phyloP scores from a whole-genome alignment of 2,888 invertebrate genomes.

The Ichneumoninae sp. region DNA sequence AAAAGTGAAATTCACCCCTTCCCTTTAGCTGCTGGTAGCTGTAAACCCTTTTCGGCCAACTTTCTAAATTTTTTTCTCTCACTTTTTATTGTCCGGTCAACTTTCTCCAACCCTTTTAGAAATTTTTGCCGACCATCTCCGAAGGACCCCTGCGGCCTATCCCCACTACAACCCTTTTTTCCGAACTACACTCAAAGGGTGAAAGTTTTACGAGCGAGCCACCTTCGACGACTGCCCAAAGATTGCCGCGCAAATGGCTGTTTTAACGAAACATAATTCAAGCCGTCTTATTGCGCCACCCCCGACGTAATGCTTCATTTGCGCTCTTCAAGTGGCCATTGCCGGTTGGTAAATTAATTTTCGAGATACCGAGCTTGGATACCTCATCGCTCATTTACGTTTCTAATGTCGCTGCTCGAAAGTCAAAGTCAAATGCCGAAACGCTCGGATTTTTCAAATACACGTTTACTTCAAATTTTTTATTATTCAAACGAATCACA shows the following conservation, averaged over 20 bases:
- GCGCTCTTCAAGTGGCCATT: slow-evolving; percentile 51
- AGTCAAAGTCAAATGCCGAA: slow-evolving; percentile 32
- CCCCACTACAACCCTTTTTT: slow-evolving; percentile 54
- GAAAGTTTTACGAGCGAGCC: slow-evolving; percentile 64
- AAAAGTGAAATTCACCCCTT: slow-evolving; percentile 80
- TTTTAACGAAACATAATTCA: slow-evolving; percentile 43
- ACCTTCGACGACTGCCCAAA: slow-evolving; percentile 11
- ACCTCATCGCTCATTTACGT: slow-evolving; percentile 47
- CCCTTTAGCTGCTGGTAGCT: slow-evolving; percentile 59
- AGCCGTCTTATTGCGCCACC: slow-evolving; percentile 18
- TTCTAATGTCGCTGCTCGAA: slow-evolving; percentile 23
- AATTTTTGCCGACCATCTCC: slow-evolving; percentile 22
- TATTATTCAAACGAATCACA: slow-evolving; percentile 56
- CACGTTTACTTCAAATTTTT: slow-evolving; percentile 12
- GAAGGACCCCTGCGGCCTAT: slow-evolving; percentile 48
- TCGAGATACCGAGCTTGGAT: slow-evolving; percentile 44
- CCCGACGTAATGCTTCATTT: slow-evolving; percentile 42
- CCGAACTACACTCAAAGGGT: slow-evolving; percentile 33
- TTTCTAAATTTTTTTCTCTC: slow-evolving; percentile 77
- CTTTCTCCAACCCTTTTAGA: slow-evolving; percentile 76
- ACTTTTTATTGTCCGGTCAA: slow-evolving; percentile 67
- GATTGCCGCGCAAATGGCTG: slow-evolving; percentile 45
- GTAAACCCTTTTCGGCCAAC: slow-evolving; percentile 72
- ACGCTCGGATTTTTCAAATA: slow-evolving; percentile 23
- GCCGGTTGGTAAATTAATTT: slow-evolving; percentile 57